Evolutionary conservation across 2,797 vertebrate genomes (phyloP).

Genomic region (Onychomys arenicola): DNA sequence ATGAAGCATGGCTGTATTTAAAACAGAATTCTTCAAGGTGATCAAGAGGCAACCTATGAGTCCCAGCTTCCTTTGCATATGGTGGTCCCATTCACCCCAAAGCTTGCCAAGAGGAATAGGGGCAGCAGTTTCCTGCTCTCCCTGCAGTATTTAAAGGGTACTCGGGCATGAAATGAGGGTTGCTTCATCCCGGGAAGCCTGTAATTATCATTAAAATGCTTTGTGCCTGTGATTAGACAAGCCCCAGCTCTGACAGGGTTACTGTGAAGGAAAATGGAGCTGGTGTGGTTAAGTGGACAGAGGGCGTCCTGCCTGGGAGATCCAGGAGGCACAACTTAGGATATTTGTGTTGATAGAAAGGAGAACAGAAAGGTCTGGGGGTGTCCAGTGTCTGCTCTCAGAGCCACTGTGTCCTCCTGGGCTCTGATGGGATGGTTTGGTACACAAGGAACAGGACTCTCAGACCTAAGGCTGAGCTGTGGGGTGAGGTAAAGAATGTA

Average conservation of each 20-base stretch:
- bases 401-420: neutral
- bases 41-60: slow-evolving; percentile 67
- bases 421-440: neutral
- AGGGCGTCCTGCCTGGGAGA: neutral
- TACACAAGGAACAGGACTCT: neutral
- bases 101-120: slow-evolving; percentile 79
- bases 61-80: slow-evolving; percentile 25
- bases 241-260: slow-evolving; percentile 31
- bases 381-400: accelerated
- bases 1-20: slow-evolving; percentile 69
- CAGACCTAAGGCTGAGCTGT: neutral
- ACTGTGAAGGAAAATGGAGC: slow-evolving; percentile 33
- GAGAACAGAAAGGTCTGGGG: accelerated
- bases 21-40: slow-evolving; percentile 77
- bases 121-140: slow-evolving; percentile 53
- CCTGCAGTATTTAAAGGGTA: slow-evolving; percentile 76
- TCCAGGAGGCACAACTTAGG: neutral
- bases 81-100: slow-evolving; percentile 68
- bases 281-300: neutral
- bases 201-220: slow-evolving; percentile 85
- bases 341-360: neutral
- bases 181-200: slow-evolving; percentile 73
- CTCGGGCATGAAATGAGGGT: slow-evolving; percentile 76
- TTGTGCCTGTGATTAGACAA: slow-evolving; percentile 81
- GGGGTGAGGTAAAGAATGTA: accelerated